Evolutionary conservation across 2,113 vertebrate genomes (phyloP).

Genomic region (Megaceryle torquata): DNA sequence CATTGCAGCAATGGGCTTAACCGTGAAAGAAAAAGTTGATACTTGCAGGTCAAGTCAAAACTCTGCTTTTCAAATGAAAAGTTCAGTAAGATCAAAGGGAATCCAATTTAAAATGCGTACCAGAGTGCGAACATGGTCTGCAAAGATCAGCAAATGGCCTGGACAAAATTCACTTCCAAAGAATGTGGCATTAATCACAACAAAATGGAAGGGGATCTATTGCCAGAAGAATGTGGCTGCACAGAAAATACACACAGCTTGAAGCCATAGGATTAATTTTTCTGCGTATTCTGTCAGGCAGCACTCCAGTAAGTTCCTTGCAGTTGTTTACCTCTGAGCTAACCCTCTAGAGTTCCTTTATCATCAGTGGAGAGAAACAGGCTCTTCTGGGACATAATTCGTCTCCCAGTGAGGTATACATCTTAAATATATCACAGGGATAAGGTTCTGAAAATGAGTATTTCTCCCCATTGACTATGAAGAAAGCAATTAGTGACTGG

Average conservation of each 20-base stretch:
- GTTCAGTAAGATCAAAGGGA: background rate
- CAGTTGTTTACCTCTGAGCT: background rate
- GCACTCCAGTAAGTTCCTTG: background rate
- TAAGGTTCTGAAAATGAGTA: background rate
- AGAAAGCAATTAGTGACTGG: background rate
- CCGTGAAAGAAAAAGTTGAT: background rate
- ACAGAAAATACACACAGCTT: background rate
- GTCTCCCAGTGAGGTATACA: background rate
- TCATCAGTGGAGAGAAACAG: background rate
- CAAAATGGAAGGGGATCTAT: background rate
- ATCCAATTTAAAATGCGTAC: constrained; percentile 16
- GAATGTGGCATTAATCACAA: constrained; percentile 21
- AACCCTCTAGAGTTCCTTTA: background rate
- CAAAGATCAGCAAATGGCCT: constrained; percentile 11
- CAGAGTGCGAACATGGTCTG: background rate
- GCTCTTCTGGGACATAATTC: background rate
- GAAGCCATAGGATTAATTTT: background rate
- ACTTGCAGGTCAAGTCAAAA: background rate
- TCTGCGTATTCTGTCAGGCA: background rate
- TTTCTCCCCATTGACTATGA: background rate
- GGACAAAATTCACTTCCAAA: background rate
- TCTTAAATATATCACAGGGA: background rate
- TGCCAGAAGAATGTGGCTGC: background rate
- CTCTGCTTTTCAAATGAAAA: background rate
- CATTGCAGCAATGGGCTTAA: background rate